Evolutionary conservation across 2,797 vertebrate genomes (phyloP), one percentile per base, ranked within the genome.

Genomic region (Apogon talboti): DNA sequence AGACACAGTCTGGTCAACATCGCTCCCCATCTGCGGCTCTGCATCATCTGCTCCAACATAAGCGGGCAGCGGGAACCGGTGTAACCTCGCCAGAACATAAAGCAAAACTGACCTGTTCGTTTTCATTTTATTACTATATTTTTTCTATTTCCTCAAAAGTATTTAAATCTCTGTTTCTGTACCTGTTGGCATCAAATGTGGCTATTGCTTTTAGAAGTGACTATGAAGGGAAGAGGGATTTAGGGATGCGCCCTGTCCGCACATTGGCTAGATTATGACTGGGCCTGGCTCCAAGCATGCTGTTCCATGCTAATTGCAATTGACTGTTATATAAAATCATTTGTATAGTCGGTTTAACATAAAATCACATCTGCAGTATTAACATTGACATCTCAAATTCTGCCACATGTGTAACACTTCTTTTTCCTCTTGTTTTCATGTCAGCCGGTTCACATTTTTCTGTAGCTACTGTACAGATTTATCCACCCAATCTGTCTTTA

Each of bases 1-100:
- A 76, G 72, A 78, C 72, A 14, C 87, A 89, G 78, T 90, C 87
- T 90, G 84, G 83, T 86, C 69, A 55, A 66, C 81, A 75, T 82
- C 66, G 12, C 46, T 50, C 50, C 57, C 78, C 83, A 76, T 86
- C 79, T 81, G 82, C 70, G 77, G 44, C 67, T 61, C 43, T 60
- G 49, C 58, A 41, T 75, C 79, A 41, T 49, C 38, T 21, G 57
- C 58, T 60, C 49, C 15, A 55, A 16, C 35, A 3, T 19, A 14
- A 6, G 21, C 43, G 30, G 50, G 37, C 51, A 55, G 50, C 11
- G 2, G 8, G 35, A 64, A 54, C 61, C 70, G 48, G 57, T 1
- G 42, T 30, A 47, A 66, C 13, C 18, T n/a, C 38, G 51, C 12
- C 11, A 51, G n/a, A 62, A 38, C 66, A 66, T n/a, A 50, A 42